A percentile compares a stretch with the other conserved stretches of the same genome.
Evolutionary conservation across 2,113 vertebrate genomes (phyloP).

Genomic region (Cyphomyrus plagiostoma): DNA sequence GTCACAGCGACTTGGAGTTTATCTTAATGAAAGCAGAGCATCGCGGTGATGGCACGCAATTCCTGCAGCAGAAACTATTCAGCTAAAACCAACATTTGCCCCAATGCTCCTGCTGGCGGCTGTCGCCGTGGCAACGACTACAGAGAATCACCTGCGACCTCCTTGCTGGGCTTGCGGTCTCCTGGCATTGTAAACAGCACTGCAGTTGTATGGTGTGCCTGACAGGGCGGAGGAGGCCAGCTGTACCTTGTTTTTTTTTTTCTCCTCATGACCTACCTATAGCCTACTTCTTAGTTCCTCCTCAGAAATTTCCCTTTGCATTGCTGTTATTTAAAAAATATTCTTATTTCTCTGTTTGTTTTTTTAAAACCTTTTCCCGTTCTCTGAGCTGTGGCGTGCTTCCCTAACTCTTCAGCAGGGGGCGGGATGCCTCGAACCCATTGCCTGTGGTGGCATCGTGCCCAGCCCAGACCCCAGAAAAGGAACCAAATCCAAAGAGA

Average conservation of each 20-base stretch:
- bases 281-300: not conserved
- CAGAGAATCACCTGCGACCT: not conserved
- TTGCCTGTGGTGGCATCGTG: not conserved
- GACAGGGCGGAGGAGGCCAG: not conserved
- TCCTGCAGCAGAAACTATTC: not conserved
- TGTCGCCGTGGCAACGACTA: not conserved
- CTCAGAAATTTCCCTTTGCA: not conserved
- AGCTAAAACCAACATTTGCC: not conserved
- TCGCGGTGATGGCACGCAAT: not conserved
- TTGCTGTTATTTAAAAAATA: not conserved
- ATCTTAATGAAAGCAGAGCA: not conserved
- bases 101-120: not conserved
- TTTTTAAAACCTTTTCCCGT: not conserved
- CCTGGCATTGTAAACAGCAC: not conserved
- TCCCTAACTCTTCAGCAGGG: not conserved
- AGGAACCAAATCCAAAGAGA: not conserved
- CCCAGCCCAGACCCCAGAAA: not conserved
- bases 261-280: not conserved
- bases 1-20: not conserved
- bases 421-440: not conserved
- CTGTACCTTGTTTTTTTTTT: not conserved
- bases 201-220: not conserved
- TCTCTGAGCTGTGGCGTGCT: not conserved
- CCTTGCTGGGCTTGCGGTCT: not conserved
- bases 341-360: not conserved